phyloP scores from a whole-genome alignment of 2,797 vertebrate genomes.

The Alcedo atthis region DNA sequence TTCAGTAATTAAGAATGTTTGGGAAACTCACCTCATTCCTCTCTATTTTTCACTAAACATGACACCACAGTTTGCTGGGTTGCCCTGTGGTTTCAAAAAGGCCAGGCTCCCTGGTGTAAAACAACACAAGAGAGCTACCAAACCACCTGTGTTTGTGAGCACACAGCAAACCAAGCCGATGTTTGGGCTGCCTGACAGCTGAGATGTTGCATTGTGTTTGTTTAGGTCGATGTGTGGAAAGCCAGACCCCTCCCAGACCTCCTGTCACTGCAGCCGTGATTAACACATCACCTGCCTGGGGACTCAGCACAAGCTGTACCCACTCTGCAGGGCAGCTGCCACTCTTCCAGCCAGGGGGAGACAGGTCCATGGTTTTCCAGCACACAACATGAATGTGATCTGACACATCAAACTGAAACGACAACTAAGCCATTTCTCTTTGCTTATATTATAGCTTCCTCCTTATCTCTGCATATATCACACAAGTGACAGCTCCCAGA shows the following conservation, averaged over 20 bases:
- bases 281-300: slow-evolving; percentile 40
- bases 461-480: slow-evolving; percentile 40
- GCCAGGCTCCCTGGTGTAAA: neutral
- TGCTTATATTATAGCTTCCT: neutral
- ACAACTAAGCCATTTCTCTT: slow-evolving; percentile 76
- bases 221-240: slow-evolving; percentile 33
- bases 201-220: slow-evolving; percentile 8
- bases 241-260: slow-evolving; percentile 33
- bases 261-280: slow-evolving; percentile 18
- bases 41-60: neutral
- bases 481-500: slow-evolving; percentile 78
- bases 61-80: neutral
- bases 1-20: neutral
- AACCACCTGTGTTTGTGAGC: neutral
- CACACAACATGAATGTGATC: slow-evolving; percentile 69
- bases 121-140: neutral
- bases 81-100: neutral
- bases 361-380: slow-evolving; percentile 13
- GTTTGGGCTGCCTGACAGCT: neutral
- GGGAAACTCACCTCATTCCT: neutral
- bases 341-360: slow-evolving; percentile 53
- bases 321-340: slow-evolving; percentile 31
- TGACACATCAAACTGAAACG: slow-evolving; percentile 85
- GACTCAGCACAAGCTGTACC: slow-evolving; percentile 27
- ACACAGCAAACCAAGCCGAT: neutral